phyloP scores from a whole-genome alignment of 2,888 invertebrate genomes.

The Neoascia interrupta region DNA sequence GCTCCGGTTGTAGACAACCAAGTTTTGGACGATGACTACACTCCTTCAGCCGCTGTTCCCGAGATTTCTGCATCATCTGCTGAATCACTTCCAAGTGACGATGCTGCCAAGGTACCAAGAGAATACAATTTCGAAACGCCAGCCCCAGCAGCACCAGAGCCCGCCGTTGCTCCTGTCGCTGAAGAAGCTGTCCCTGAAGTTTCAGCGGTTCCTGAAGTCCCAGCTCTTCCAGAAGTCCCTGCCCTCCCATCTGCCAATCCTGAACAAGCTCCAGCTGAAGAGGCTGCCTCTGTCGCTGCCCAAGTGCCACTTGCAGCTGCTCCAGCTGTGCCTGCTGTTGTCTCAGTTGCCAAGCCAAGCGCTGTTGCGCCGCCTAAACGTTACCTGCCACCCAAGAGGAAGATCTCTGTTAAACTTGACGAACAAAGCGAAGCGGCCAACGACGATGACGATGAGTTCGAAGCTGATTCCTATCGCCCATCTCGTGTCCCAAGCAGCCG shows the following conservation, averaged over 20 bases:
- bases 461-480: slow-evolving; percentile 72
- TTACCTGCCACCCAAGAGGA: slow-evolving; percentile 77
- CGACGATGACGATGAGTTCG: slow-evolving; percentile 73
- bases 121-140: slow-evolving; percentile 75
- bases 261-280: slow-evolving; percentile 67
- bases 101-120: slow-evolving; percentile 76
- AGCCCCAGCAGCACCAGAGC: slow-evolving; percentile 63
- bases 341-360: slow-evolving; percentile 72
- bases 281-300: slow-evolving; percentile 63
- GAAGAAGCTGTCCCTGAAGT: slow-evolving; percentile 59
- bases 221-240: too few relatives aligned
- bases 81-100: slow-evolving; percentile 69
- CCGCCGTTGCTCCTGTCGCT: slow-evolving; percentile 28
- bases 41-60: slow-evolving; percentile 24
- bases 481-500: slow-evolving; percentile 75
- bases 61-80: slow-evolving; percentile 33
- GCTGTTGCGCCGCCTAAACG: slow-evolving; percentile 72
- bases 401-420: slow-evolving; percentile 77
- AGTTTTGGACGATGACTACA: slow-evolving; percentile 32
- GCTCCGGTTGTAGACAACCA: slow-evolving; percentile 55
- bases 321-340: slow-evolving; percentile 69
- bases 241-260: slow-evolving; percentile 37
- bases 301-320: slow-evolving; percentile 72
- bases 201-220: slow-evolving; percentile 36
- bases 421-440: slow-evolving; percentile 75